Base-by-base conservation (phyloP, 2,113 vertebrate genomes). In the Poeciliopsis occidentalis region DNA sequence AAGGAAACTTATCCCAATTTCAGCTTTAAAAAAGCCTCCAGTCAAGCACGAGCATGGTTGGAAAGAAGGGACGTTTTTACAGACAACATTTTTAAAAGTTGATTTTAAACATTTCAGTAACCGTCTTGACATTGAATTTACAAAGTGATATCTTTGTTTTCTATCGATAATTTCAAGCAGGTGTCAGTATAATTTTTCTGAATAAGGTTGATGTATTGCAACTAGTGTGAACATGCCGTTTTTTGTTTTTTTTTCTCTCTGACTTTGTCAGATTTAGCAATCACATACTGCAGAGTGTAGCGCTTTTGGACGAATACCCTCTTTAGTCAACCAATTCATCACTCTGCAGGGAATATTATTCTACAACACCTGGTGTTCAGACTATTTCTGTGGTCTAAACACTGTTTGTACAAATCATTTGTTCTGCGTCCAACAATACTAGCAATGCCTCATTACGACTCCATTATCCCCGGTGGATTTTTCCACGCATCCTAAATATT, bases 301-400 rank as follows among this genome's bases (percentile, higher is more conserved):
- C 89, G 86, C 79, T 92, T 92, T 94, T 92, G 92, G 93, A 94
- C 93, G 93, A 94, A 93, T 92, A 92, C 92, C 91, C 92, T 92
- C 93, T 94, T 94, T 94, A 94, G 92, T 93, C 88, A 86, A 93
- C 91, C 94, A 92, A 95, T 95, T 94, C 92, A 94, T 95, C 94
- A 95, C 93, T 89, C 94, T 88, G 92, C 93, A 91, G 94, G 94
- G 94, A 93, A 93, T 93, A 93, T 93, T 93, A 94, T 93, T 93
- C 88, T 91, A 87, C 91, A 93, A 92, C 94, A 95, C 94, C 94
- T 94, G 94, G 94, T 94, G 94, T 94, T 92, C 91, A 82, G 87
- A 90, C 91, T 92, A 90, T 94, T 92, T 93, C 88, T 90, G 89
- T 90, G 86, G 88, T 90, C 78, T 91, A 92, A 93, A 92, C 90